Percentiles rank a stretch among this genome's conserved stretches.
Evolutionary conservation across 2,888 invertebrate species (phyloP).

Genomic region (Apotomis capreana): DNA sequence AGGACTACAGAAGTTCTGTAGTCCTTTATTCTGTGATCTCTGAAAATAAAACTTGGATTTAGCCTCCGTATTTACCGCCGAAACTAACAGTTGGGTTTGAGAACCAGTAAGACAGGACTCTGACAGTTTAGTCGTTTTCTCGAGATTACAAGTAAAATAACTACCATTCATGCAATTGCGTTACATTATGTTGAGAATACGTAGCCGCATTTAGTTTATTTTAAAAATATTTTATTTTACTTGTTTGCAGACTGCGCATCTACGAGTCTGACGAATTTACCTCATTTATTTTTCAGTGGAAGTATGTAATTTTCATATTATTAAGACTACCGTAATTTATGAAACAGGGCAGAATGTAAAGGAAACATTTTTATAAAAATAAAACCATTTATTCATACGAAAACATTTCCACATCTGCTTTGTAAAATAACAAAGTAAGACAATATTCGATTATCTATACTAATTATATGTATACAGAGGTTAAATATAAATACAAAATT

Average conservation of each 20-base stretch:
- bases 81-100: slow-evolving; percentile 18
- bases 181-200: slow-evolving; percentile 22
- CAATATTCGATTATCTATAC: slow-evolving; percentile 50
- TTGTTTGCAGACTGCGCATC: neutral
- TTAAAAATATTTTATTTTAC: neutral
- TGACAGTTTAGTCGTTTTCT: slow-evolving; percentile 22
- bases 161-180: slow-evolving; percentile 22
- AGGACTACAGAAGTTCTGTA: too few species aligned
- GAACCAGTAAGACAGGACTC: slow-evolving; percentile 31
- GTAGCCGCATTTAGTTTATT: slow-evolving; percentile 1
- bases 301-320: too few species aligned
- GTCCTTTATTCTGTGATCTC: slow-evolving; percentile 6
- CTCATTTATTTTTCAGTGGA: too few species aligned
- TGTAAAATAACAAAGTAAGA: slow-evolving; percentile 54
- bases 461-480: too few species aligned
- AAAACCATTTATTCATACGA: slow-evolving; percentile 52
- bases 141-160: slow-evolving; percentile 27
- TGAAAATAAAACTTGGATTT: slow-evolving; percentile 16
- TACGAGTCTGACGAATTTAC: too few species aligned
- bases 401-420: slow-evolving; percentile 57
- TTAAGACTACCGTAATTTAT: too few species aligned
- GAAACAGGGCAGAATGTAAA: neutral
- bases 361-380: slow-evolving; percentile 38
- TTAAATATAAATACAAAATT: too few species aligned
- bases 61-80: slow-evolving; percentile 13